A percentile compares a stretch with the other conserved stretches of the same genome.
Evolutionary conservation across 2,797 vertebrate genomes (phyloP).

Genomic region (Sebastes reedi): DNA sequence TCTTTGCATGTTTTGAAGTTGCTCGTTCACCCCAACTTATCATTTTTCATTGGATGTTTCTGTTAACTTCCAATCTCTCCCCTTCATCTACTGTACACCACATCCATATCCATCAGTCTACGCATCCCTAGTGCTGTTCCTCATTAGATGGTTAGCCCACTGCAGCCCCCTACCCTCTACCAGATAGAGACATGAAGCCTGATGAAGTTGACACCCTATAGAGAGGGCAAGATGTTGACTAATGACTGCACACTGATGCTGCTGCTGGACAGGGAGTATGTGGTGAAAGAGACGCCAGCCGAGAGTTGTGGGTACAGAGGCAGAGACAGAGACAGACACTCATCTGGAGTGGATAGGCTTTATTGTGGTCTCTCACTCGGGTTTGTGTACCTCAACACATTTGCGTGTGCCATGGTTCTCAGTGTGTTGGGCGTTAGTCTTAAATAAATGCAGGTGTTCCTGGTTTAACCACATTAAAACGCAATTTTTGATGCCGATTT

Average conservation of each 20-base stretch:
- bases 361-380: slow-evolving; percentile 14
- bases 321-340: not conserved
- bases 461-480: not conserved
- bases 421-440: not conserved
- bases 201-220: slow-evolving; percentile 17
- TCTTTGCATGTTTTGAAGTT: slow-evolving; percentile 16
- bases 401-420: not conserved
- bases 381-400: not conserved
- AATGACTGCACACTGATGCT: slow-evolving; percentile 43
- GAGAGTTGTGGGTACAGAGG: not conserved
- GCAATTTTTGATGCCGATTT: not conserved
- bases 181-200: slow-evolving; percentile 47
- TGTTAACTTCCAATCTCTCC: slow-evolving; percentile 9
- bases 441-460: not conserved
- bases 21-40: not conserved
- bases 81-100: slow-evolving; percentile 27
- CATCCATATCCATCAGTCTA: slow-evolving; percentile 24
- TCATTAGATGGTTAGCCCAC: slow-evolving; percentile 36
- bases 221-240: slow-evolving; percentile 49
- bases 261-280: slow-evolving; percentile 30
- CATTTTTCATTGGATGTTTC: slow-evolving; percentile 26
- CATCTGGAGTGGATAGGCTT: slow-evolving; percentile 25
- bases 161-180: not conserved
- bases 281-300: slow-evolving; percentile 36
- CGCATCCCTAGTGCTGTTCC: slow-evolving; percentile 29